Conservation (phyloP, 2,797 vertebrate species). For the Amblyopsis hoosieri region DNA sequence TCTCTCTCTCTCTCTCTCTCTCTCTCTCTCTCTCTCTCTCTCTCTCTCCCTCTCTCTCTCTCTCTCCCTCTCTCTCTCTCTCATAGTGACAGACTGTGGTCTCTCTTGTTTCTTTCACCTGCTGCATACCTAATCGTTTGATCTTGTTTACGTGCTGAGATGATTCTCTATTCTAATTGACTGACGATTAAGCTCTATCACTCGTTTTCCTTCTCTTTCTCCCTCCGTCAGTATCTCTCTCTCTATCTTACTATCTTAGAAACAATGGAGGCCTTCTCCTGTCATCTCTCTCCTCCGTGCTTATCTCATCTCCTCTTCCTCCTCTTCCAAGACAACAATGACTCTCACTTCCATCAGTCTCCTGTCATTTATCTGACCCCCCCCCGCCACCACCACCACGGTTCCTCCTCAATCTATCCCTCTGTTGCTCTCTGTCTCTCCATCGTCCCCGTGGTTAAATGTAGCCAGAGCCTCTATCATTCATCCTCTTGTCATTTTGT, state of each 20-base stretch:
- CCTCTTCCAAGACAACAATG: conserved; percentile 27
- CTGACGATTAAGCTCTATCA: too few relatives aligned
- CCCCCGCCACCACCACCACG: conserved; percentile 55
- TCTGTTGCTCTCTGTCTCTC: conserved; percentile 22
- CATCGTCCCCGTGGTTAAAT: conserved; percentile 60
- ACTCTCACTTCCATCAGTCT: conserved; percentile 57
- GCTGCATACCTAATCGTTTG: background rate
- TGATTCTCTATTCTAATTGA: too few relatives aligned
- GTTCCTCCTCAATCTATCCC: conserved; percentile 37
- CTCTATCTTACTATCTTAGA: conserved; percentile 26
- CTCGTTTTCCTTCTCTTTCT: too few relatives aligned
- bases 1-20: conserved; percentile 16
- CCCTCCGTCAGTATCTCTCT: conserved; percentile 10
- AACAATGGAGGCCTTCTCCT: conserved; percentile 32
- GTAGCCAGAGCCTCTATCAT: conserved; percentile 67
- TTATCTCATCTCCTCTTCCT: conserved; percentile 45
- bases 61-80: conserved; percentile 10
- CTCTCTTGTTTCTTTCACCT: conserved; percentile 43
- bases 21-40: conserved; percentile 16
- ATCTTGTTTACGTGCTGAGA: too few relatives aligned
- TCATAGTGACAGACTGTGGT: conserved; percentile 20
- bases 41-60: conserved; percentile 16
- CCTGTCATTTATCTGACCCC: conserved; percentile 40
- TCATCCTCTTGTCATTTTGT: conserved; percentile 70
- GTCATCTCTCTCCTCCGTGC: conserved; percentile 30